Conservation (phyloP, 1,140 invertebrate species). For the Tetraneura akinire region DNA sequence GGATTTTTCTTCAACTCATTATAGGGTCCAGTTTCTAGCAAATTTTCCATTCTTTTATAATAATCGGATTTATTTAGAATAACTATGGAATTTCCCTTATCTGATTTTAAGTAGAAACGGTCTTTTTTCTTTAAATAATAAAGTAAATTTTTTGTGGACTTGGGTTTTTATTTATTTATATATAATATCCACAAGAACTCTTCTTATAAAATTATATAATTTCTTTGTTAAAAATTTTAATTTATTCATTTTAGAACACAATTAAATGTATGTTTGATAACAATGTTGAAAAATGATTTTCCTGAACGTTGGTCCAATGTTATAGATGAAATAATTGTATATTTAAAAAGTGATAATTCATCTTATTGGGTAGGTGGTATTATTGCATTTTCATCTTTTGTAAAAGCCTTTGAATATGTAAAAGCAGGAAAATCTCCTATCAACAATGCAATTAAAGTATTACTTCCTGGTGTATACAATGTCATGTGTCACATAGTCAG, state of each 20-base stretch:
- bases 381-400: constrained; percentile 88
- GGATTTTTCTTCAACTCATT: too few relatives aligned
- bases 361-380: constrained; percentile 89
- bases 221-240: constrained; percentile 45
- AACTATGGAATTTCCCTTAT: too few relatives aligned
- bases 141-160: too few relatives aligned
- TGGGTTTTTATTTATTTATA: too few relatives aligned
- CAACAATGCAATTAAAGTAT: constrained; percentile 90
- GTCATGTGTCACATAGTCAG: constrained; percentile 77
- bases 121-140: too few relatives aligned
- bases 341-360: constrained; percentile 80
- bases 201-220: too few relatives aligned
- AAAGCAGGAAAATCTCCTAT: constrained; percentile 83
- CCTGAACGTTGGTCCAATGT: constrained; percentile 93
- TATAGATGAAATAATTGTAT: constrained; percentile 89
- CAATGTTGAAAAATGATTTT: constrained; percentile 95
- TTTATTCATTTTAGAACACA: constrained; percentile 70
- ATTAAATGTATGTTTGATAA: constrained; percentile 85
- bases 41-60: too few relatives aligned
- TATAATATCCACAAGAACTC: too few relatives aligned
- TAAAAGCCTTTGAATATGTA: constrained; percentile 92
- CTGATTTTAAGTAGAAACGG: too few relatives aligned
- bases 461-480: constrained; percentile 90
- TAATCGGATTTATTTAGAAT: too few relatives aligned
- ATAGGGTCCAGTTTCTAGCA: too few relatives aligned